phyloP scores from a whole-genome alignment of 2,113 vertebrate species.

The Opisthocomus hoazin region DNA sequence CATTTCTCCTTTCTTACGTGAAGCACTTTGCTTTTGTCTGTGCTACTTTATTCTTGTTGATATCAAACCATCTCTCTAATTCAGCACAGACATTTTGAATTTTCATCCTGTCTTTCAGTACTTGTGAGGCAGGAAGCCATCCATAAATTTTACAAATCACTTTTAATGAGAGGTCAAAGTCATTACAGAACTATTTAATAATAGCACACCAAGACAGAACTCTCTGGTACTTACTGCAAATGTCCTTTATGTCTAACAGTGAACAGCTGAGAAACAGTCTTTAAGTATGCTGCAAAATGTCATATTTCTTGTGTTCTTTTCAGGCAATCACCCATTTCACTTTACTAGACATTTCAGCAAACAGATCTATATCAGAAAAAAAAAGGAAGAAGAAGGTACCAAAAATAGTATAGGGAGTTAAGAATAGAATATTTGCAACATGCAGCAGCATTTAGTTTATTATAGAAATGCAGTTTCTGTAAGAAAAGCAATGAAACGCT shows the following conservation, averaged over 20 bases:
- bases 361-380: neutral
- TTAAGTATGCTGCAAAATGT: neutral
- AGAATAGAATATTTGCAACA: neutral
- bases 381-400: neutral
- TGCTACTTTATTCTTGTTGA: neutral
- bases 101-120: neutral
- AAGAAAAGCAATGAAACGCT: neutral
- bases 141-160: neutral
- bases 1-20: neutral
- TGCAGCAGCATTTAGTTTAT: neutral
- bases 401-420: neutral
- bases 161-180: constrained; percentile 13
- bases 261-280: neutral
- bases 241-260: neutral
- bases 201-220: neutral
- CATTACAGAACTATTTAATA: neutral
- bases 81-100: neutral
- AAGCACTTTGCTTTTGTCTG: neutral
- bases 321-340: neutral
- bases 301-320: neutral
- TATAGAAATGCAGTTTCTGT: neutral
- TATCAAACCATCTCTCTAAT: neutral
- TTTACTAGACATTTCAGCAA: neutral
- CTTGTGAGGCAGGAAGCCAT: neutral
- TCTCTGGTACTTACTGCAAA: neutral